Percentiles rank a stretch among this genome's conserved stretches.
Evolutionary conservation across 2,797 vertebrate species (phyloP).

Genomic region (Periparus ater): DNA sequence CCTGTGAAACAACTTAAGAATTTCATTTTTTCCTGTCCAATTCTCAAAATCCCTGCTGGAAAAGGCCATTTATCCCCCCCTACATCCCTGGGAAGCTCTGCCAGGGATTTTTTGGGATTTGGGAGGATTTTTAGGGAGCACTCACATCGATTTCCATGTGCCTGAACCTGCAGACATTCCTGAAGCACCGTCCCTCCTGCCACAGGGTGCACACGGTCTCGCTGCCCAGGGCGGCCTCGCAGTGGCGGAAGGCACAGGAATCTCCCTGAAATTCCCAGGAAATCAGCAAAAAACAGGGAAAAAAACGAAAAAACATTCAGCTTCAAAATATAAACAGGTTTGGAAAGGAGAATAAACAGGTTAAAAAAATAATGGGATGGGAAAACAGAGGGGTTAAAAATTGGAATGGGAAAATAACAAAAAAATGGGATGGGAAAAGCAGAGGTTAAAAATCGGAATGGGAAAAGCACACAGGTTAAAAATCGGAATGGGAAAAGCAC

Average conservation of each 20-base stretch:
- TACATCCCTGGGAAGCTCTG: accelerated
- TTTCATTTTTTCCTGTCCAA: accelerated
- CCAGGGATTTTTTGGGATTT: background rate
- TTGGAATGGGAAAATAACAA: background rate
- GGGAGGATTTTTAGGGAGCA: background rate
- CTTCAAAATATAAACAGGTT: too few relatives aligned
- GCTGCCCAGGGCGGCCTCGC: constrained; percentile 91
- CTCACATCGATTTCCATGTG: constrained; percentile 96
- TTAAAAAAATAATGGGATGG: background rate
- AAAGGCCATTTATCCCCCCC: background rate
- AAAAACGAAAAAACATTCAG: background rate
- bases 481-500: background rate
- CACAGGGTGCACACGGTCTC: constrained; percentile 91
- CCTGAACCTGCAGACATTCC: constrained; percentile 90
- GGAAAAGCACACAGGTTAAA: background rate
- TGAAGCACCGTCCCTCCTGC: constrained; percentile 92
- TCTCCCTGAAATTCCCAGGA: constrained; percentile 81
- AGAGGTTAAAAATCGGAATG: background rate
- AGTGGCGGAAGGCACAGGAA: constrained; percentile 91
- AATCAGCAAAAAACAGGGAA: background rate
- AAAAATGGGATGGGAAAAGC: background rate
- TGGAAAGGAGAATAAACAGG: background rate
- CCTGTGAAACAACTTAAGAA: background rate
- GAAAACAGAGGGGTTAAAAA: background rate
- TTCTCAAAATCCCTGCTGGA: too few relatives aligned